Base-by-base conservation (phyloP, 2,888 invertebrate genomes). In the Blastobasis adustella region DNA sequence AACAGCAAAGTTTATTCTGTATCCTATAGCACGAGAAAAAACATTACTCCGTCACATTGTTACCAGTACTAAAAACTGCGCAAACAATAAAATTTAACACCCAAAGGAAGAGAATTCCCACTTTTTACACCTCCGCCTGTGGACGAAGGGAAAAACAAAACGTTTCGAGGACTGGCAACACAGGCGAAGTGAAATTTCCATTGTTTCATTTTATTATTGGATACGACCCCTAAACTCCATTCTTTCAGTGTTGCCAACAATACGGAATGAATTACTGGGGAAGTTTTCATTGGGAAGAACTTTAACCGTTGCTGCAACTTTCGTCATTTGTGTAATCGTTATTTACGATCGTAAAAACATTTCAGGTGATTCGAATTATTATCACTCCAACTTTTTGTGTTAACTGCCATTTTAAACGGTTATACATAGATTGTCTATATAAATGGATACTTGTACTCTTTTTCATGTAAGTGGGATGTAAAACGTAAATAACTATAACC, bases 181-280 rank as follows among this genome's bases (percentile, higher is more conserved):
- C 39, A 39, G 42, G 37, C 45, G 42, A 39, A 52, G 46, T 23
- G 23, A 23, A 23, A 23, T 23, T 23, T 52, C 49, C 49, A 45
- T 49, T 52, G 52, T 49, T 45, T 45, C 42, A 23, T 51, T 51
- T 47, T 48, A 52, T 45, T 46, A 46, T 52, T 52, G 52, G 49
- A 51, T 45, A 40, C 44, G 23, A 48, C 46, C 41, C 42, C 45
- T 54, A 55, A 56, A 54, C 48, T 23, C 43, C 52, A 53, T 51
- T 37, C 47, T 49, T 49, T 49, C 57, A 55, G 54, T 56, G 58
- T 56, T 59, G 56, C 58, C 62, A 61, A 58, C 62, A 63, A 60
- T 63, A 59, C 58, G 58, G 56, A 55, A 58, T 58, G 57, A 62
- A 58, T 61, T 60, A 60, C 55, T 55, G 50, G 49, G 44, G 47